Base-by-base conservation (phyloP, 92 coral and sea anemone genomes). In the Zoanthus solanderi region DNA sequence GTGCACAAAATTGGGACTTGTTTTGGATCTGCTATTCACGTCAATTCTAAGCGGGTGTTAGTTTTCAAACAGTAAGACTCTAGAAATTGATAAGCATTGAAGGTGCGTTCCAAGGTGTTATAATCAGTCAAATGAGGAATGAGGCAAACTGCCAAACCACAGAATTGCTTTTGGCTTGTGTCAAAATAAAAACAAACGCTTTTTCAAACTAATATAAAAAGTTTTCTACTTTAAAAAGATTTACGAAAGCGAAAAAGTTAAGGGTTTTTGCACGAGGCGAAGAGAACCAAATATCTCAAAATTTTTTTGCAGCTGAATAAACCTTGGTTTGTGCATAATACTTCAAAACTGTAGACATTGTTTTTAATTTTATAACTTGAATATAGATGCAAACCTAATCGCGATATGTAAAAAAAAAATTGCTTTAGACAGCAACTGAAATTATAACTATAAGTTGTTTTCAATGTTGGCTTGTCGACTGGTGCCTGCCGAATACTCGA, bases 1-100 rank as follows among this genome's bases (percentile, higher is more conserved):
- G 85, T 81, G 76, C 82, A 45, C 52, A 81, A 79, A 81, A 81
- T 67, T 81, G 61, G 45, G 58, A 47, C 75, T 63, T 81, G 75
- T 67, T 81, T 81, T 81, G 60, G 75, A 45, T 66, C 23, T 28
- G n/a, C 75, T 81, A 67, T 81, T 81, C 60, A 81, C 6, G 6
- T 65, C 61, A 65, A 81, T 65, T 65, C 58, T 37, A 46, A 2
- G 74, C 85, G 45, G 85, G 85, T 81, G 85, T 47, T 66, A 18
- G 75, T 31, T 81, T 81, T 81, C 85, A 81, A 66, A 66, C 13
- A 6, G 58, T 29, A 81, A 67, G 75, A 52, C 58, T 11, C 74
- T 29, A 81, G 47, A 71, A 81, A 81, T 81, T 81, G 66, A 14
- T 10, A 46, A 81, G 23, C 71, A 81, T 45, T 65, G 8, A 17